Evolutionary conservation across 2,888 invertebrate species (phyloP).

Genomic region (Horisme vitalbata): DNA sequence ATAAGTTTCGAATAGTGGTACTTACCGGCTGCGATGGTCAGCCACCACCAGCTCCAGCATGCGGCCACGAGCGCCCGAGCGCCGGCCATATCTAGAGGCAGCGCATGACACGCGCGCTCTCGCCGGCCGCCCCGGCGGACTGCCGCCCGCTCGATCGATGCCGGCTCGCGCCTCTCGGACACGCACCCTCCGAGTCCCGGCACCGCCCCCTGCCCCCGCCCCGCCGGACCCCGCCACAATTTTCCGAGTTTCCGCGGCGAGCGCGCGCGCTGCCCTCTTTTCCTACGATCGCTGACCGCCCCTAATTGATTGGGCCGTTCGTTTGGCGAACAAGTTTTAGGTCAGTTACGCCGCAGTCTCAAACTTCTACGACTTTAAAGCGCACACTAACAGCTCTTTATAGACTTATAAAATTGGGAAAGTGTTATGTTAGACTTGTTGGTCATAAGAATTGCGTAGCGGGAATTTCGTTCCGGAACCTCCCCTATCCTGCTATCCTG

Average conservation of each 20-base stretch:
- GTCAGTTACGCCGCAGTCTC: conserved; percentile 58
- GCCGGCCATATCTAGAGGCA: conserved; percentile 80
- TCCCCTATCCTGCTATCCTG: too few species aligned
- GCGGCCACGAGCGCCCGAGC: conserved; percentile 82
- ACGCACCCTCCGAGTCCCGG: conserved; percentile 70
- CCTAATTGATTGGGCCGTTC: conserved; percentile 80
- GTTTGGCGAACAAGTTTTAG: conserved; percentile 78
- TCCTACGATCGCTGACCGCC: conserved; percentile 80
- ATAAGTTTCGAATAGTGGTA: conserved; percentile 40
- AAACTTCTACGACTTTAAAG: conserved; percentile 4
- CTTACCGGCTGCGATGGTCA: conserved; percentile 80
- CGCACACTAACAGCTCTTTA: neutral
- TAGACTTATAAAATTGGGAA: too few species aligned
- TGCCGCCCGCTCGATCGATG: conserved; percentile 67
- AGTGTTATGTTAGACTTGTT: too few species aligned
- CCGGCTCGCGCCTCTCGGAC: conserved; percentile 61
- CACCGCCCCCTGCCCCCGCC: conserved; percentile 56
- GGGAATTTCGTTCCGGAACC: too few species aligned
- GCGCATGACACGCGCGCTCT: conserved; percentile 81
- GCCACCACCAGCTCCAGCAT: conserved; percentile 81
- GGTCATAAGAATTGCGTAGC: too few species aligned
- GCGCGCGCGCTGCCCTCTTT: conserved; percentile 83
- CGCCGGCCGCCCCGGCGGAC: conserved; percentile 82
- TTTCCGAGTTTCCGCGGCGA: conserved; percentile 81
- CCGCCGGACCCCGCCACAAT: conserved; percentile 56